Evolutionary conservation across 2,888 invertebrate species (phyloP), one percentile per base, ranked within the genome.

Genomic region (Anoplius nigerrimus): DNA sequence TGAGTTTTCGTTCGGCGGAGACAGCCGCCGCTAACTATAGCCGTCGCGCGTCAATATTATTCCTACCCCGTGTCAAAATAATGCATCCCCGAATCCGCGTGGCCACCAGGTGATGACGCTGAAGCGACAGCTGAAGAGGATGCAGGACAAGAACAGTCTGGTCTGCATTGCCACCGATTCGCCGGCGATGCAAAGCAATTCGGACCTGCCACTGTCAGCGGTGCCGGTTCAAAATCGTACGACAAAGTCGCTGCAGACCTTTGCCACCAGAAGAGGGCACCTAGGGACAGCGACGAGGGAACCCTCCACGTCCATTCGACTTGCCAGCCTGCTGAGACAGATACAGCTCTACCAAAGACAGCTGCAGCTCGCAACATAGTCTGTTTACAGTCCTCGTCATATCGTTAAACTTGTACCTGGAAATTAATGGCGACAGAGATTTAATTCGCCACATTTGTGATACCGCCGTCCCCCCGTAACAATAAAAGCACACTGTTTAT

Each of bases 261-360:
- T 18, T 16, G n/a, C 6, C 48, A 18, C 16, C 1, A 8, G 18
- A 18, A 53, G 66, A 59, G 72, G 27, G 48, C 53, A 48, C 11
- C 22, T 20, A 11, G 18, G 1, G 16, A 27, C 48, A 2, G 63
- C 55, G 11, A 58, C 53, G 5, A 78, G 77, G 56, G 78, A 82
- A 42, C 80, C 82, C 4, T 79, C 84, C 16, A 79, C 85, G 18
- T 78, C 84, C 13, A 75, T 85, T 15, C 76, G 79, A 42, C 64
- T 87, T n/a, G 72, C 83, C 2, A 82, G 82, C 5, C 76, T 87
- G 13, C 73, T 87, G 21, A 79, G 86, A 11, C 86, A 86, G 70
- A 87, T 87, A 53, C 87, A 87, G 73, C 81, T 78, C n/a, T 86
- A 86, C 62, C 87, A 87, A 34, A 84, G 84, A 27, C 86, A 87